Base-by-base conservation (phyloP, 23 tunicate genomes). In the Halocynthia roretzi region DNA sequence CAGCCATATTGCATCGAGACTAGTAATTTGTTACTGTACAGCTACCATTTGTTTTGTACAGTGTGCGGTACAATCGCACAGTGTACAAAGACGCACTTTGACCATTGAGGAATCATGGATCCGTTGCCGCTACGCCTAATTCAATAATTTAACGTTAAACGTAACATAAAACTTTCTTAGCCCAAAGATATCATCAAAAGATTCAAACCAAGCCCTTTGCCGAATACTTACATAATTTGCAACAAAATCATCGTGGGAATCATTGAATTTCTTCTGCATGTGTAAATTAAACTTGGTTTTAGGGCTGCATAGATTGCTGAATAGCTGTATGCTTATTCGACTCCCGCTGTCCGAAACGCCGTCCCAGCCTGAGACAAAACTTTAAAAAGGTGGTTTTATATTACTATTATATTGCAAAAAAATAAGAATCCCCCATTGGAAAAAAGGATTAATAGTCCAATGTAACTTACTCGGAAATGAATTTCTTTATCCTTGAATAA, bases 361-460 rank as follows among this genome's bases (percentile, higher is more conserved):
- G 8, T 76, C 52, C 96, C 96, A 89, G 6, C 70, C 96, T 10
- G 73, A 73, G 12, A 73, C 75, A 75, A 89, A 83, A 31, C 96
- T 89, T 57, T 5, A 81, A 76, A 56, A 0, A 71, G 50, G 18
- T 58, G 15, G 63, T n/a, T 31, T 58, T 58, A 58, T 58, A 58
- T 58, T 58, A 58, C 63, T 58, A 14, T 58, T 58, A 58, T 2
- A n/a, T 58, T 58, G 4, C 15, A 58, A 4, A 58, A 4, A 14
- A 58, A 14, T 58, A 58, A 58, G 44, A 31, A 31, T 31, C 1
- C 44, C 44, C 1, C 63, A 58, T 58, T 58, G 2, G n/a, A 58
- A 56, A n/a, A 58, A 68, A 19, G 72, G 20, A 18, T 11, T 10
- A 68, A 68, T 68, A 68, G 2, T 68, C 2, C 22, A 68, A 12